phyloP scores from a whole-genome alignment of 2,888 invertebrate genomes.

The Leptogaster cylindrica region DNA sequence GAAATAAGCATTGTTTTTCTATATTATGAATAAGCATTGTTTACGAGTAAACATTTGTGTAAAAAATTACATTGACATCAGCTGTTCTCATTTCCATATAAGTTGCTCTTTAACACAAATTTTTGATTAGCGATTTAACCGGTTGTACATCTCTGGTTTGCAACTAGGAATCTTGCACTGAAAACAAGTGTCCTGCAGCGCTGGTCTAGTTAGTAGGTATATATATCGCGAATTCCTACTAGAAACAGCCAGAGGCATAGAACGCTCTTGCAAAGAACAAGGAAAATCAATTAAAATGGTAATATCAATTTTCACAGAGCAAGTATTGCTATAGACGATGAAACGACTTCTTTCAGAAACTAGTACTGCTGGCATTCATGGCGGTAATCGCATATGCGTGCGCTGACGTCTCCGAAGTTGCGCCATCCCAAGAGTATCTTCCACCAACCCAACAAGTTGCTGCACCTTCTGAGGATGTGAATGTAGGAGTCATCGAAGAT shows the following conservation, averaged over 20 bases:
- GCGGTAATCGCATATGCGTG: background rate
- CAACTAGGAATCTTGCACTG: no score
- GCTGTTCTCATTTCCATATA: no score
- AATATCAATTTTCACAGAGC: background rate
- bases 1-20: no score
- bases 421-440: constrained; percentile 18
- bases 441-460: constrained; percentile 2
- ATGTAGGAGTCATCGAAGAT: background rate
- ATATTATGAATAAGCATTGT: no score
- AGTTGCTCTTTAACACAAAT: background rate
- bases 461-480: background rate
- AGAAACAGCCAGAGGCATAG: no score
- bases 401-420: background rate
- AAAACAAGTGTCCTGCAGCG: no score
- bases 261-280: no score
- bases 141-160: background rate
- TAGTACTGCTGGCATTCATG: background rate
- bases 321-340: background rate
- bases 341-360: background rate
- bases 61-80: no score
- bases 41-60: no score
- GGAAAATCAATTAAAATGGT: background rate
- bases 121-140: background rate
- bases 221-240: no score
- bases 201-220: no score